A percentile compares a stretch with the other conserved stretches of the same genome.
These are phyloP conservation scores for Biston betularia DNA, from an alignment of 2,888 invertebrate genomes.

Conservation along the genomic window DNA sequence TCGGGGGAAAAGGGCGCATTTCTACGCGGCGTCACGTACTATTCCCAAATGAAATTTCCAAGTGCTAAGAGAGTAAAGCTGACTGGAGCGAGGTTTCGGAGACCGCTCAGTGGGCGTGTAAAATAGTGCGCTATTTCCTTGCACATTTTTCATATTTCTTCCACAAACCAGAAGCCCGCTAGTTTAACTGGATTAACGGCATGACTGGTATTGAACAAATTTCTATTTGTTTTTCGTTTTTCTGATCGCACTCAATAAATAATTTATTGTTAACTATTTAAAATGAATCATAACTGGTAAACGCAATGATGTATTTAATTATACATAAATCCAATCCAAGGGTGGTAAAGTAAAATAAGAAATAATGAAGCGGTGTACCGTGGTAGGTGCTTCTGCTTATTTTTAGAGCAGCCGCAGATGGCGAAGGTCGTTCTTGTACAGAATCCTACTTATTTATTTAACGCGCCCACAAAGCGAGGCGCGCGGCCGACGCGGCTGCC, in stretches of 20 bases:
- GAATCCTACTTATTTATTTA: slow-evolving; percentile 78
- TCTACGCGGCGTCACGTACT: slow-evolving; percentile 76
- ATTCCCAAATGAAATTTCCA: slow-evolving; percentile 79
- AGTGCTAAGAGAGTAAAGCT: slow-evolving; percentile 67
- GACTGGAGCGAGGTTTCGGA: slow-evolving; percentile 55
- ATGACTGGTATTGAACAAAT: slow-evolving; percentile 50
- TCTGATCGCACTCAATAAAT: background rate
- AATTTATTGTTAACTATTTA: background rate
- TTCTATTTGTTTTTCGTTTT: background rate
- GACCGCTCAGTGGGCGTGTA: slow-evolving; percentile 55
- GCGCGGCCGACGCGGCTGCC: slow-evolving; percentile 35
- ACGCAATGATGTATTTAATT: slow-evolving; percentile 52
- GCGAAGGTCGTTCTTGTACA: slow-evolving; percentile 72
- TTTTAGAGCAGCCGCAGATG: slow-evolving; percentile 77
- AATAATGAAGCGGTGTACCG: slow-evolving; percentile 47
- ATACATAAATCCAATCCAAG: slow-evolving; percentile 50
- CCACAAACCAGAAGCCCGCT: slow-evolving; percentile 43
- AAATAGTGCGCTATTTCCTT: slow-evolving; percentile 62
- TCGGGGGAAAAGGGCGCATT: slow-evolving; percentile 69
- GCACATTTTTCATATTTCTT: slow-evolving; percentile 59
- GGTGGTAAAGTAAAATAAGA: slow-evolving; percentile 50
- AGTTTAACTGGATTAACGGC: slow-evolving; percentile 37
- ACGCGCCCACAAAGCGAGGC: slow-evolving; percentile 64
- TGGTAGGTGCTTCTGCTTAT: slow-evolving; percentile 58
- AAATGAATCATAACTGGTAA: slow-evolving; percentile 31